Base-by-base conservation (phyloP, 2,888 invertebrate genomes). In the Chesias legatella region DNA sequence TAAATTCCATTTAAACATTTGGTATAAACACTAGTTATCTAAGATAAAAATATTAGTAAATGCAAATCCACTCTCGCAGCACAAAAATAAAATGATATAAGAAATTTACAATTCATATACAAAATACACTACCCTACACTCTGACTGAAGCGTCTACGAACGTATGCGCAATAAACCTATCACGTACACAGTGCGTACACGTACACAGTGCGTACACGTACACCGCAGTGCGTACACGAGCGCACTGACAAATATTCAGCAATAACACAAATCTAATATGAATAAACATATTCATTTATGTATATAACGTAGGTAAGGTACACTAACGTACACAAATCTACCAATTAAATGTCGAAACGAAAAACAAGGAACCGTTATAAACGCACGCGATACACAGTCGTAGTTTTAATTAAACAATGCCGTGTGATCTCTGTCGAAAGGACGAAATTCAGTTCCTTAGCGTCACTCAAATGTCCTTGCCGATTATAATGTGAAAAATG, bases 21-120 rank as follows among this genome's bases (percentile, higher is more conserved):
- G 86, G 86, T 85, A 85, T 79, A 77, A 81, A 80, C 78, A 72
- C 78, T 82, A 83, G 71, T 54, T 48, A 39, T 63, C 81, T 85
- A 84, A 68, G 58, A 77, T 82, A 84, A 82, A n/a, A 81, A 82
- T 76, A 86, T 85, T 86, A 86, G 88, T 86, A 86, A 88, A 88
- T 86, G 88, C 88, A 85, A 78, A 17, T 66, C 79, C 83, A 82
- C 76, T 78, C 74, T 65, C 49, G 59, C 70, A 65, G 72, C 72
- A 67, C 67, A 71, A 61, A 54, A 48, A 63, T 63, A 53, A 49
- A 61, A 60, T 56, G 75, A 75, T 75, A n/a, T 17, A 70, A 78
- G 68, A 77, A 79, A 79, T 79, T 63, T 80, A 81, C 81, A 84
- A 83, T 75, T 73, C 68, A 73, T 73, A 75, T 76, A 80, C 74